Evolutionary conservation across 2,888 invertebrate genomes (phyloP).

Genomic region (Cinara cedri): DNA sequence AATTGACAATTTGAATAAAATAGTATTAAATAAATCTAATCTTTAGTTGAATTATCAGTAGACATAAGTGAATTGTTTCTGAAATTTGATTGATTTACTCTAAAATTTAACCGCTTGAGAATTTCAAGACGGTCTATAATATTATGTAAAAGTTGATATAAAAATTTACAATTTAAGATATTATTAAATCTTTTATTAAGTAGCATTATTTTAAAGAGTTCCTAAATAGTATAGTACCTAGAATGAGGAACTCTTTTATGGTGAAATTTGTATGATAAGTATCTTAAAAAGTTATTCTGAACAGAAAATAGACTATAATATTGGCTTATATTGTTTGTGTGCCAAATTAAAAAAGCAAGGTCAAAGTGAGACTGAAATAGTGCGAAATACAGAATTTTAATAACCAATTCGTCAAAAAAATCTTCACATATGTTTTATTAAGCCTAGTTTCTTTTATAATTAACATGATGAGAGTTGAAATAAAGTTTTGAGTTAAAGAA

Average conservation of each 20-base stretch:
- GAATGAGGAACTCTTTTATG: neutral
- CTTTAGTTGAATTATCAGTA: neutral
- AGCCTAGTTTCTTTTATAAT: too few species aligned
- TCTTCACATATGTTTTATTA: too few species aligned
- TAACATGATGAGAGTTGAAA: too few species aligned
- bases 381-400: neutral
- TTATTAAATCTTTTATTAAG: neutral
- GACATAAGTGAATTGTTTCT: neutral
- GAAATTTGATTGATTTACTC: neutral
- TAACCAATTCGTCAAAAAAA: neutral
- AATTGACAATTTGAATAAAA: neutral
- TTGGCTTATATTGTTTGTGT: neutral
- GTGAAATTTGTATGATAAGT: neutral
- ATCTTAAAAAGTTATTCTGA: neutral
- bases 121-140: neutral
- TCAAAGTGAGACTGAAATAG: neutral
- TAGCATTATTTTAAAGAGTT: neutral
- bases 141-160: too few species aligned
- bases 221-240: neutral
- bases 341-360: neutral
- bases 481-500: too few species aligned
- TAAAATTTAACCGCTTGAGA: neutral
- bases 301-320: neutral
- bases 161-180: constrained; percentile 7
- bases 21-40: neutral